A percentile compares a stretch with the other conserved stretches of the same genome.
These are phyloP conservation scores for Upupa epops DNA, from an alignment of 2,113 vertebrate species.

Conservation along the genomic window DNA sequence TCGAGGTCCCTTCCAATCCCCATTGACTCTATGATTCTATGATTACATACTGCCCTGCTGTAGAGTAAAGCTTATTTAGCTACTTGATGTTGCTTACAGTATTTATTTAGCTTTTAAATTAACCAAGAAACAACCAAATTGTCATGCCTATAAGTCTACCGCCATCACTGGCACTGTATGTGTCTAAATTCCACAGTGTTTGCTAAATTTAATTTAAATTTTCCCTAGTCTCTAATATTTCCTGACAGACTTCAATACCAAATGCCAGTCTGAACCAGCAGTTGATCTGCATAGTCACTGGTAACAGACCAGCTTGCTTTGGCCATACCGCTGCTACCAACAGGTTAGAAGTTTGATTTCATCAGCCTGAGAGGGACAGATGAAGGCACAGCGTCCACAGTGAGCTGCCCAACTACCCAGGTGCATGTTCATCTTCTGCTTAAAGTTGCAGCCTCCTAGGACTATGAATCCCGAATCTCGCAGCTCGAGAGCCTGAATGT, in stretches of 20 bases:
- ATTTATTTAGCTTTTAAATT: constrained; percentile 45
- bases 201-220: background rate
- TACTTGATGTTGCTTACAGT: constrained; percentile 10
- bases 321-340: background rate
- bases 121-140: background rate
- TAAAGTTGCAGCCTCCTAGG: background rate
- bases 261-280: background rate
- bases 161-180: background rate
- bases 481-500: background rate
- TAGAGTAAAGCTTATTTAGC: constrained; percentile 32
- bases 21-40: no score
- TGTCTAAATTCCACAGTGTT: background rate
- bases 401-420: accelerated
- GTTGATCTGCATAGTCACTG: background rate
- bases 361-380: background rate
- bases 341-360: background rate
- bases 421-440: background rate
- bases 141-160: background rate
- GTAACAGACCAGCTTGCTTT: background rate
- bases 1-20: no score
- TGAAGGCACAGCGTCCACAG: accelerated
- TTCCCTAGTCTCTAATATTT: background rate
- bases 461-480: background rate
- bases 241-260: background rate
- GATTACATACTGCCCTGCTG: background rate